Base-by-base conservation (phyloP, 2,113 vertebrate species). In the Protobothrops mucrosquamatus region DNA sequence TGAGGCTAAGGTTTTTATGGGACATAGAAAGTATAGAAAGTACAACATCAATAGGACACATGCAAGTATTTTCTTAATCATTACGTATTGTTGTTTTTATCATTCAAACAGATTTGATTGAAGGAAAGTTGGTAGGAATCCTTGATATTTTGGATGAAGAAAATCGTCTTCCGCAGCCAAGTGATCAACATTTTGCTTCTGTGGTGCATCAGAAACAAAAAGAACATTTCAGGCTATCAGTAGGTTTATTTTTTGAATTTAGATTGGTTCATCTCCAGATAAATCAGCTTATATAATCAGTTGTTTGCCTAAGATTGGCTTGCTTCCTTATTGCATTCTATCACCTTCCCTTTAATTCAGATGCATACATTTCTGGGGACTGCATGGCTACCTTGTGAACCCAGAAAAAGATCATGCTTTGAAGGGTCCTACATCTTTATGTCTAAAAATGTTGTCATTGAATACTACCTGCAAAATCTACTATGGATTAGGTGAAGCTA, bases 131-230 rank as follows among this genome's bases (percentile, higher is more conserved):
- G 95, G 96, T 99, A 92, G 99, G 99, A 43, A 97, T 99, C 85
- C 97, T 99, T 97, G 99, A 99, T 97, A 99, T 99, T 97, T 96
- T 99, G 97, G 99, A 99, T 96, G 99, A 99, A 97, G 99, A 99
- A 97, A 99, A 99, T 95, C 98, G 99, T 10, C 98, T 99, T 93
- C 99, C 99, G 74, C 99, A 99, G 22, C 98, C 99, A 90, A 99
- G 98, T 2, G 99, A 99, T 97, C 99, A 99, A 91, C 99, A 99
- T 97, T 99, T 99, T 85, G 98, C 99, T 1, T 98, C 99, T 69
- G 97, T 96, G 0, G 98, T 99, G 24, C 99, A 99, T 97, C 98
- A 97, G 95, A 99, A 99, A 85, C 99, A 99, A 97, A 99, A 98
- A 95, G 96, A 99, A 57, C 99, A 99, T 96, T 99, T 99, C 98